These are phyloP conservation scores for Phodopus roborovskii DNA, from an alignment of 2,113 vertebrate species.

Conservation along the genomic window DNA sequence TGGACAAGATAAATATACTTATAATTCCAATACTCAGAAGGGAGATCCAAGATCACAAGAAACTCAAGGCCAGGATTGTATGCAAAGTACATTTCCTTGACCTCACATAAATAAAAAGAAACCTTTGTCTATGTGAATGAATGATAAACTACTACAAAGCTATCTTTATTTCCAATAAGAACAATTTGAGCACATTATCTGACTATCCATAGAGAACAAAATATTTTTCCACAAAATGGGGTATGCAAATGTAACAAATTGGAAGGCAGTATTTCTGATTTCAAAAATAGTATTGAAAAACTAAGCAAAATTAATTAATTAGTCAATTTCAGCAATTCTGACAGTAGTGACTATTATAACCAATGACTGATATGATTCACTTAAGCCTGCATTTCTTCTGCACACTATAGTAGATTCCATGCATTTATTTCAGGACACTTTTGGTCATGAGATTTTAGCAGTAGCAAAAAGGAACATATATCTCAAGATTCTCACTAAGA, in stretches of 20 bases:
- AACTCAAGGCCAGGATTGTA: not conserved
- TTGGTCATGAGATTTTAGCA: constrained; percentile 15
- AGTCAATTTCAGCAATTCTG: not conserved
- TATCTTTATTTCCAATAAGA: not conserved
- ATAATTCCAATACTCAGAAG: not conserved
- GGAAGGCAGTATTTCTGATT: not conserved
- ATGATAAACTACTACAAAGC: not conserved
- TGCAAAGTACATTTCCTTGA: not conserved
- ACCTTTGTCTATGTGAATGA: not conserved
- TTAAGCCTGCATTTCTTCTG: not conserved
- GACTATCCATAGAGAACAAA: not conserved
- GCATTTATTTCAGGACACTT: constrained; percentile 1
- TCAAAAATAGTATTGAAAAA: not conserved
- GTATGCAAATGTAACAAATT: not conserved
- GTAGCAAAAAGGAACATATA: not conserved
- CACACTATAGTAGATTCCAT: not conserved
- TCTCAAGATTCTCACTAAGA: not conserved
- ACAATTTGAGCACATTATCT: not conserved
- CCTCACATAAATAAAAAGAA: not conserved
- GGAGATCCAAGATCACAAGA: not conserved
- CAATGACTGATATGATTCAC: not conserved
- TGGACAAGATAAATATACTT: not conserved
- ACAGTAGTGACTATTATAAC: not conserved
- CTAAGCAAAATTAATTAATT: not conserved
- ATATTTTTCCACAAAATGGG: not conserved